Percentiles rank a stretch among this genome's conserved stretches.
Evolutionary conservation across 1,140 invertebrate species (phyloP).

Genomic region (Cherax destructor): DNA sequence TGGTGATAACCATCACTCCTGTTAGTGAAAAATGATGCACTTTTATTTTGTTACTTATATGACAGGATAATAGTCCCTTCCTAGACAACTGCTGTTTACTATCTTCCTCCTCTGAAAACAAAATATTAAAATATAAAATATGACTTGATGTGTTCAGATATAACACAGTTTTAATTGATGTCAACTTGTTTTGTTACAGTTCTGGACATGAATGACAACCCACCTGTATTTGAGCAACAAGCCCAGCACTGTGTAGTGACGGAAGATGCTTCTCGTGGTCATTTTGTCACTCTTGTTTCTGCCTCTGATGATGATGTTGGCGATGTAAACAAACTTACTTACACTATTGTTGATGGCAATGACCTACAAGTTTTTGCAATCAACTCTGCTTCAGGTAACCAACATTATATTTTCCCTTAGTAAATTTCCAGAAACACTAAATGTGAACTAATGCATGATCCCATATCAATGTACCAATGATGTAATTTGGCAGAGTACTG

Average conservation of each 20-base stretch:
- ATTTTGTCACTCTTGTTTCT: constrained; percentile 90
- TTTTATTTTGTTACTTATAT: too few relatives aligned
- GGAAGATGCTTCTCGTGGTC: constrained; percentile 87
- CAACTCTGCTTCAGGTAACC: constrained; percentile 80
- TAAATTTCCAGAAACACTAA: not conserved
- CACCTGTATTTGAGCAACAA: constrained; percentile 88
- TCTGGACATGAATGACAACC: constrained; percentile 90
- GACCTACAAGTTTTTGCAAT: constrained; percentile 90
- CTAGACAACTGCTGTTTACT: too few relatives aligned
- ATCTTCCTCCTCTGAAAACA: too few relatives aligned
- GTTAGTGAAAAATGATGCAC: too few relatives aligned
- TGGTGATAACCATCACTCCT: too few relatives aligned
- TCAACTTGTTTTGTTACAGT: constrained; percentile 80
- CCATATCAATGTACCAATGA: too few relatives aligned
- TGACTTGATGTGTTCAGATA: too few relatives aligned
- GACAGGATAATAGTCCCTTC: too few relatives aligned
- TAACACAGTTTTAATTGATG: too few relatives aligned
- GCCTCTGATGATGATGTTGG: constrained; percentile 90
- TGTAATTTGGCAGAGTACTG: too few relatives aligned
- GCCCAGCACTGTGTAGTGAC: constrained; percentile 88
- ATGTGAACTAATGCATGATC: not conserved
- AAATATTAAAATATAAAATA: too few relatives aligned
- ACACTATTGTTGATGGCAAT: constrained; percentile 89
- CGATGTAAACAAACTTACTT: constrained; percentile 84
- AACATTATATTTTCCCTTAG: not conserved